Conservation (phyloP, 2,113 vertebrate genomes). For the Trichechus manatus region DNA sequence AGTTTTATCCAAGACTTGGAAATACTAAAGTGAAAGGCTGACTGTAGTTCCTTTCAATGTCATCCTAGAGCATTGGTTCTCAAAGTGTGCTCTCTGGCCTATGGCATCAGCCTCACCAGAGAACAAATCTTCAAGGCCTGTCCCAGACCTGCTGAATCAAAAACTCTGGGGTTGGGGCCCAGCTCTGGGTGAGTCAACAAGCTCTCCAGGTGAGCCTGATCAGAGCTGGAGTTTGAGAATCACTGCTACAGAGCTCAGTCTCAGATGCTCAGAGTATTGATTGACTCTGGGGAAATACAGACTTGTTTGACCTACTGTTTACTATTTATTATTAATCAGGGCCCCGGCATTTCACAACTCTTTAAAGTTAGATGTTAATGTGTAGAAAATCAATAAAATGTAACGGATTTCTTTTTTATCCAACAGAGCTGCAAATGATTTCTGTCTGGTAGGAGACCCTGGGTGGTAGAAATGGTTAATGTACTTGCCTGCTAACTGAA, state of each 20-base stretch:
- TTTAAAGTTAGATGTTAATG: background rate
- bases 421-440: background rate
- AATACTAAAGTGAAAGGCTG: constrained; percentile 6
- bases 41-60: background rate
- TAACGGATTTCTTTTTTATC: background rate
- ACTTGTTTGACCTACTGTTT: background rate
- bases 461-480: too few relatives aligned
- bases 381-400: background rate
- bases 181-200: too few relatives aligned
- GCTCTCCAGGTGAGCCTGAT: background rate
- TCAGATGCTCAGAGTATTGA: background rate
- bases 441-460: background rate
- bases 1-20: background rate
- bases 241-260: background rate
- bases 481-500: too few relatives aligned
- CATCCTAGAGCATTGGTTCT: background rate
- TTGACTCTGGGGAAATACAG: background rate
- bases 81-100: background rate
- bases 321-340: background rate
- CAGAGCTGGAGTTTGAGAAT: background rate
- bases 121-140: background rate
- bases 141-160: background rate
- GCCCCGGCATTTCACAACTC: background rate
- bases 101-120: background rate
- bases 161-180: background rate